A percentile compares a stretch with the other conserved stretches of the same genome.
These are phyloP conservation scores for Poecilia latipinna DNA, from an alignment of 2,113 vertebrate genomes.

Conservation along the genomic window DNA sequence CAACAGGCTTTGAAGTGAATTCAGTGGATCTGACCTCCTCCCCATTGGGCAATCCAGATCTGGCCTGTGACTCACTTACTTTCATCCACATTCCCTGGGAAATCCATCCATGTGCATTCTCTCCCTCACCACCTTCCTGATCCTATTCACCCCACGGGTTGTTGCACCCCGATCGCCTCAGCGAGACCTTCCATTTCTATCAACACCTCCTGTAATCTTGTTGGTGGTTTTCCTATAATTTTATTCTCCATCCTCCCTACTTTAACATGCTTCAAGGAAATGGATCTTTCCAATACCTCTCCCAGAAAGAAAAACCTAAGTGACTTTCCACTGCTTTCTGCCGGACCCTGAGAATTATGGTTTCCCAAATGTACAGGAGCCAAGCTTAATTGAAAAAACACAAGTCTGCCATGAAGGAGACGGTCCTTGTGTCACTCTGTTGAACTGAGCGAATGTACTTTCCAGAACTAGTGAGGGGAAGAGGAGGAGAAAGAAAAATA, in stretches of 20 bases:
- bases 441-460: slow-evolving; percentile 80
- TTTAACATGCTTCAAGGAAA: slow-evolving; percentile 57
- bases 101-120: slow-evolving; percentile 73
- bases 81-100: slow-evolving; percentile 73
- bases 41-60: slow-evolving; percentile 73
- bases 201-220: slow-evolving; percentile 48
- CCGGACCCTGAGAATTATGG: slow-evolving; percentile 82
- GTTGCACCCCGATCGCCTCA: slow-evolving; percentile 30
- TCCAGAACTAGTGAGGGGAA: slow-evolving; percentile 77
- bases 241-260: slow-evolving; percentile 44
- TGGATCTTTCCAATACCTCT: slow-evolving; percentile 74
- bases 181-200: slow-evolving; percentile 46
- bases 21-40: slow-evolving; percentile 69
- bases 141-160: slow-evolving; percentile 40
- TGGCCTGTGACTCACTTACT: slow-evolving; percentile 63
- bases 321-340: slow-evolving; percentile 83
- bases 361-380: slow-evolving; percentile 83
- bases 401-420: slow-evolving; percentile 79
- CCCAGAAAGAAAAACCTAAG: slow-evolving; percentile 76
- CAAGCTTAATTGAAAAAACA: slow-evolving; percentile 85
- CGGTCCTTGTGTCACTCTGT: slow-evolving; percentile 78
- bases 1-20: slow-evolving; percentile 83
- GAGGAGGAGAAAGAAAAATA: slow-evolving; percentile 60
- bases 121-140: slow-evolving; percentile 58
- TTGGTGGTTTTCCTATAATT: slow-evolving; percentile 40